Percentiles rank a stretch among this genome's conserved stretches.
These are phyloP conservation scores for Dolichopus griseipennis DNA, from an alignment of 2,888 invertebrate species.

Conservation along the genomic window DNA sequence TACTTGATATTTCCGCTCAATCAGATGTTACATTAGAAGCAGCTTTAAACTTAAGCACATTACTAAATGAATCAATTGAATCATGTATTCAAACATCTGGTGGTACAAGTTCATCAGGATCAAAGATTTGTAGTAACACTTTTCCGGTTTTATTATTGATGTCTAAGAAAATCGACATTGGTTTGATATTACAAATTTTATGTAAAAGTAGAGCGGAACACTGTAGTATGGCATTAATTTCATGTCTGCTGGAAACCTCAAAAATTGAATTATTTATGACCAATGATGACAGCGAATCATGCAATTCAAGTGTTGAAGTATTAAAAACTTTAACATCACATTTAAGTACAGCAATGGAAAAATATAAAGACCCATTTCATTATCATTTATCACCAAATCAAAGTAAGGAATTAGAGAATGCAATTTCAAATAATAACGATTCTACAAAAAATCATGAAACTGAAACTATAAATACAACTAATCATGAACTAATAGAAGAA, in stretches of 20 bases:
- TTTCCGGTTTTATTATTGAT: slow-evolving; percentile 63
- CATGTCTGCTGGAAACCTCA: slow-evolving; percentile 24
- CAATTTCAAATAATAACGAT: slow-evolving; percentile 31
- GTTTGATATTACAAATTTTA: slow-evolving; percentile 57
- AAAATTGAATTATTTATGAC: slow-evolving; percentile 21
- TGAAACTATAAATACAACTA: slow-evolving; percentile 27
- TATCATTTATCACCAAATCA: slow-evolving; percentile 7
- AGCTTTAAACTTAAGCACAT: slow-evolving; percentile 20
- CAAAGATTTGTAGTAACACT: slow-evolving; percentile 60
- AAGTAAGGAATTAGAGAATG: slow-evolving; percentile 9
- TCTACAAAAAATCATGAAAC: slow-evolving; percentile 25
- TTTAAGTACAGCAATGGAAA: slow-evolving; percentile 24
- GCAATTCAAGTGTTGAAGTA: slow-evolving; percentile 39
- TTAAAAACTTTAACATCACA: slow-evolving; percentile 36
- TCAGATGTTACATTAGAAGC: slow-evolving; percentile 22
- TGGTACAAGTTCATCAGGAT: slow-evolving; percentile 20
- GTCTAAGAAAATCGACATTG: slow-evolving; percentile 61
- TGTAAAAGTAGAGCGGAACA: slow-evolving; percentile 60
- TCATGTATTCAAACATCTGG: background rate
- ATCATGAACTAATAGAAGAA: background rate
- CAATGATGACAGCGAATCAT: slow-evolving; percentile 33
- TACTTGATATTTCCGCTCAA: slow-evolving; percentile 21
- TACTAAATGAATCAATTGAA: slow-evolving; percentile 21
- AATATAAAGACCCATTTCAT: slow-evolving; percentile 12
- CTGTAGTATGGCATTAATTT: slow-evolving; percentile 55